Conservation (phyloP, 2,888 invertebrate species). For the Sacculina carcini region DNA sequence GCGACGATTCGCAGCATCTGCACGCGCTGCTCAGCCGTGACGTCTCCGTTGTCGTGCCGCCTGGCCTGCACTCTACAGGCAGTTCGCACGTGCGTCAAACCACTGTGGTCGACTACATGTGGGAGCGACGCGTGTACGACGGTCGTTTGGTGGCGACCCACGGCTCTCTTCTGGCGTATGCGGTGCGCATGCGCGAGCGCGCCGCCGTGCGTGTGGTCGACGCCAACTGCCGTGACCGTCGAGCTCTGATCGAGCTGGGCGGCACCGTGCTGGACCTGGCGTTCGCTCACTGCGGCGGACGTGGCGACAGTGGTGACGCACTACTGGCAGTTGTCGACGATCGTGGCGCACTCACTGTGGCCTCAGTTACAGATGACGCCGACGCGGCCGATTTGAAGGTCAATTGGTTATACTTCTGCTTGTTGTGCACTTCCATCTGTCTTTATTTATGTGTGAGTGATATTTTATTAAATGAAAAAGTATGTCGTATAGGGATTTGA, state of each 20-base stretch:
- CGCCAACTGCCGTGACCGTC: constrained; percentile 40
- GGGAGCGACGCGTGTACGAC: constrained; percentile 65
- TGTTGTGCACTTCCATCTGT: too few species aligned
- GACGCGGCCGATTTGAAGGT: too few species aligned
- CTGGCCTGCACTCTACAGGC: constrained; percentile 22
- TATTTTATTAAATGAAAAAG: too few species aligned
- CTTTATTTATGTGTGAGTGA: too few species aligned
- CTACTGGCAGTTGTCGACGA: constrained; percentile 59
- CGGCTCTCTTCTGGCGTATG: constrained; percentile 66
- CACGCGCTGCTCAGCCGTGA: too few species aligned
- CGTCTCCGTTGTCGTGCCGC: neutral
- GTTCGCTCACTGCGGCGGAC: constrained; percentile 72
- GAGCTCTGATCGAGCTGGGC: constrained; percentile 58
- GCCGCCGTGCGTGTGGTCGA: constrained; percentile 54
- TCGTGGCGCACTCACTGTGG: constrained; percentile 7
- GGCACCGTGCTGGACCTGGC: constrained; percentile 72
- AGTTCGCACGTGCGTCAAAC: constrained; percentile 71
- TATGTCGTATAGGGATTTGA: too few species aligned
- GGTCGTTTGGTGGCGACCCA: constrained; percentile 64
- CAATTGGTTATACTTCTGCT: too few species aligned
- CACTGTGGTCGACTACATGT: constrained; percentile 70
- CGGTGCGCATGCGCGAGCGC: constrained; percentile 43
- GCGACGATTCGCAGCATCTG: too few species aligned
- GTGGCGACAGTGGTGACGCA: constrained; percentile 38
- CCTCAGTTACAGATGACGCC: too few species aligned